Evolutionary conservation across 2,888 invertebrate genomes (phyloP).

Genomic region (Acanthosepion lycidas): DNA sequence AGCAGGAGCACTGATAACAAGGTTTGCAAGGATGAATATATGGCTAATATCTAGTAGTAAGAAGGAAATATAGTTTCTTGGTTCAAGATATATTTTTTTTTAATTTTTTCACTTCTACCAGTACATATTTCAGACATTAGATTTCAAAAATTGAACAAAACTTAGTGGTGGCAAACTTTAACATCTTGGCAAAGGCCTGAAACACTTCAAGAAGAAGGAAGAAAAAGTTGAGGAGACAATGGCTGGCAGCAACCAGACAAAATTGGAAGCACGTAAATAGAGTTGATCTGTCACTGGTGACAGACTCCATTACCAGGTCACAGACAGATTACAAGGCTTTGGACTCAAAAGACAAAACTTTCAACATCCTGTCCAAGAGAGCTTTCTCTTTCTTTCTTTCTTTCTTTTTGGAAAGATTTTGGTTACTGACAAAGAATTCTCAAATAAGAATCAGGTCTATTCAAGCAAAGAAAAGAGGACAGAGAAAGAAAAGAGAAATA

Average conservation of each 20-base stretch:
- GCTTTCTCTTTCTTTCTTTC: neutral
- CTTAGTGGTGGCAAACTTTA: neutral
- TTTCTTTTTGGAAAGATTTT: neutral
- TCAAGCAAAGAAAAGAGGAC: neutral
- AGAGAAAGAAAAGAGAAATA: neutral
- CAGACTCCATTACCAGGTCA: constrained; percentile 9
- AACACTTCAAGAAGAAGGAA: neutral
- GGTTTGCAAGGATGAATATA: too few species aligned
- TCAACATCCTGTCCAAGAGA: neutral
- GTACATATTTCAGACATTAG: neutral
- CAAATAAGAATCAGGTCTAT: neutral
- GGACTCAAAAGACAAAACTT: constrained; percentile 33
- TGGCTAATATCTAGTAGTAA: too few species aligned
- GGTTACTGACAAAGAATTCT: neutral
- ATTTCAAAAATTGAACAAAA: neutral
- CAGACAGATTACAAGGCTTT: constrained; percentile 33
- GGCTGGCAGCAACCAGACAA: neutral
- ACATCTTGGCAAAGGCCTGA: neutral
- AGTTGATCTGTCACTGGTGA: constrained; percentile 21
- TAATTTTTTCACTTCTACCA: neutral
- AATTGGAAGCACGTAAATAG: constrained; percentile 17
- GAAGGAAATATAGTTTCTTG: neutral
- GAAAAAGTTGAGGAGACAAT: neutral
- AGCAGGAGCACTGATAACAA: too few species aligned
- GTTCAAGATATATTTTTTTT: neutral